Conservation (phyloP, 2,888 invertebrate species). For the Tridacna gigas region DNA sequence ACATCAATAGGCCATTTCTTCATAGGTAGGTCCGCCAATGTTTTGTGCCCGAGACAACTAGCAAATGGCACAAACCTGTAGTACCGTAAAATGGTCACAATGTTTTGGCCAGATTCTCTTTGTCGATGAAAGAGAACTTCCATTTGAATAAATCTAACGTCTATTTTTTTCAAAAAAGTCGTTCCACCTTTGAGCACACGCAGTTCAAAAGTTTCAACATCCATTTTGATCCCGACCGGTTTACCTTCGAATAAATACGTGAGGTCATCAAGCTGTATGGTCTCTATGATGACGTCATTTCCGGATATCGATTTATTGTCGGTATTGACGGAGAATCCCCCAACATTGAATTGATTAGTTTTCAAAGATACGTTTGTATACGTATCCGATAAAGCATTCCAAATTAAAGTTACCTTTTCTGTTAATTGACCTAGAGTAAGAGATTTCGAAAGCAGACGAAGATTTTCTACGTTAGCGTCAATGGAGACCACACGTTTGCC, state of each 20-base stretch:
- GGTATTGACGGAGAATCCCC: slow-evolving; percentile 65
- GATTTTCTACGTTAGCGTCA: slow-evolving; percentile 61
- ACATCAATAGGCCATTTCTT: slow-evolving; percentile 75
- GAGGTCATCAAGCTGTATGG: slow-evolving; percentile 73
- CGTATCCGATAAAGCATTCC: slow-evolving; percentile 71
- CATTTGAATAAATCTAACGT: slow-evolving; percentile 73
- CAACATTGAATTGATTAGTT: slow-evolving; percentile 65
- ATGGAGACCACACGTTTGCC: slow-evolving; percentile 67
- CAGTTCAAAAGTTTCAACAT: slow-evolving; percentile 74
- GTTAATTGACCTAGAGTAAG: slow-evolving; percentile 54
- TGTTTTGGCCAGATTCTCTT: slow-evolving; percentile 50
- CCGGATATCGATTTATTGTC: not conserved
- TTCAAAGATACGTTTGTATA: slow-evolving; percentile 61
- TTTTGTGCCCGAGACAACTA: not conserved
- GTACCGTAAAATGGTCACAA: slow-evolving; percentile 60
- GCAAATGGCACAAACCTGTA: not conserved
- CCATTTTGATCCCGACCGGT: slow-evolving; percentile 74
- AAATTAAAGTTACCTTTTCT: slow-evolving; percentile 64
- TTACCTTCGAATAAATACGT: slow-evolving; percentile 49
- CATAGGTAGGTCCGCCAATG: slow-evolving; percentile 68
- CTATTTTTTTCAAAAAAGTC: slow-evolving; percentile 65
- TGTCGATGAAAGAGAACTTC: slow-evolving; percentile 72
- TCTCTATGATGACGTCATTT: slow-evolving; percentile 44
- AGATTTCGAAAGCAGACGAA: slow-evolving; percentile 64
- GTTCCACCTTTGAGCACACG: slow-evolving; percentile 64